Evolutionary conservation across 1,140 invertebrate genomes (phyloP).

Genomic region (Ericerus pela): DNA sequence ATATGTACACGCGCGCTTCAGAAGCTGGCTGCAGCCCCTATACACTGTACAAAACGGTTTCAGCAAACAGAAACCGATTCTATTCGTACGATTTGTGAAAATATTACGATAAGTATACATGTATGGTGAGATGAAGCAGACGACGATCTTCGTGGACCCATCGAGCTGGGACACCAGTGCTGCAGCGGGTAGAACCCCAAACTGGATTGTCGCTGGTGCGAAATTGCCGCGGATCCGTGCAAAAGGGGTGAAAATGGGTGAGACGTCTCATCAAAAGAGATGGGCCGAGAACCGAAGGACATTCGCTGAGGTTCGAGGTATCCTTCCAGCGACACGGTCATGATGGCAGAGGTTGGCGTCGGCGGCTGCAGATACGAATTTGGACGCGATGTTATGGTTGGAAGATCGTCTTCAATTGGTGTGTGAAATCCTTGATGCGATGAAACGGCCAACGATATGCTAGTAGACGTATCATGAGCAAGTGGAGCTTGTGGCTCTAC

Average conservation of each 20-base stretch:
- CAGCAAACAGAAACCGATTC: too few species aligned
- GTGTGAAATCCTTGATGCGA: conserved; percentile 50
- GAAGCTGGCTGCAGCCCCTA: too few species aligned
- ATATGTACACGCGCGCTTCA: too few species aligned
- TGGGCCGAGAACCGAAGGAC: conserved; percentile 58
- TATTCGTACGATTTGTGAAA: too few species aligned
- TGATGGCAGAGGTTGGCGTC: conserved; percentile 66
- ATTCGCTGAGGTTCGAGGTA: conserved; percentile 66
- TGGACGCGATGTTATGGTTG: conserved; percentile 37
- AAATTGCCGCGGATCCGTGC: conserved; percentile 33
- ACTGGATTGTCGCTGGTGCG: conserved; percentile 19
- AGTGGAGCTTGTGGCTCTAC: conserved; percentile 31
- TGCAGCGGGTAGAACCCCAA: conserved; percentile 34
- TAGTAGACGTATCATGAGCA: conserved; percentile 32
- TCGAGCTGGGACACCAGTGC: conserved; percentile 34
- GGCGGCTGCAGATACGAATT: conserved; percentile 43
- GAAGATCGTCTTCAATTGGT: conserved; percentile 31
- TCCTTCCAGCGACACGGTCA: conserved; percentile 67
- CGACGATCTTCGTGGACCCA: conserved; percentile 3
- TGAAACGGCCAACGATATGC: conserved; percentile 40
- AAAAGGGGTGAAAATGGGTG: conserved; percentile 70
- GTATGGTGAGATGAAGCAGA: conserved; percentile 19
- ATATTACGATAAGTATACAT: too few species aligned
- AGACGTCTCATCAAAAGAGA: conserved; percentile 54
- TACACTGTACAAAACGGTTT: too few species aligned